These are phyloP conservation scores for Temnothorax curvispinosus DNA, from an alignment of 1,140 invertebrate genomes.

Conservation along the genomic window DNA sequence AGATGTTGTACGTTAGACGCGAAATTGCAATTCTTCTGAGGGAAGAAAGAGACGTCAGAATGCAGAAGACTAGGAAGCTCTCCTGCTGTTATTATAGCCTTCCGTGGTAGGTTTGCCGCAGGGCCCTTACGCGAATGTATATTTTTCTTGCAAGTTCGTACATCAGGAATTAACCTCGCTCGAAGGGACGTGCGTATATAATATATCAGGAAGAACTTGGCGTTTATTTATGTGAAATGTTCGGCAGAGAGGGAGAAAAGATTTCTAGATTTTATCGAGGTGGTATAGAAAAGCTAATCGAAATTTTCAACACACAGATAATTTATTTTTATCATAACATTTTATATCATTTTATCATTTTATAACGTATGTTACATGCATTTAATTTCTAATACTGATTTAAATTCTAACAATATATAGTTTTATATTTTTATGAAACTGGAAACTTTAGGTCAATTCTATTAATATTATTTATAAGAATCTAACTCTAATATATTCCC, in stretches of 20 bases:
- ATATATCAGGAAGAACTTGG: conserved; percentile 5
- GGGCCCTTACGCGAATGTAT: conserved; percentile 55
- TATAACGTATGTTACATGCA: not conserved
- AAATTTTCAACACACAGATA: not conserved
- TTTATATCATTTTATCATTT: not conserved
- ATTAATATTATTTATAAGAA: not conserved
- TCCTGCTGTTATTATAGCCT: conserved; percentile 62
- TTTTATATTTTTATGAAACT: not conserved
- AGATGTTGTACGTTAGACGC: not conserved
- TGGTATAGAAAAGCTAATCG: not conserved
- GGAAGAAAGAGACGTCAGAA: not conserved
- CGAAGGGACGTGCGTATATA: conserved; percentile 30
- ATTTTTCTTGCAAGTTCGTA: conserved; percentile 61
- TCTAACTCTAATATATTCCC: not conserved
- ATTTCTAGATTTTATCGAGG: not conserved
- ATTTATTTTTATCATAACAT: not conserved
- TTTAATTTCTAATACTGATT: not conserved
- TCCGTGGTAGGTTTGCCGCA: conserved; percentile 43
- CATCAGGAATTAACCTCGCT: conserved; percentile 57
- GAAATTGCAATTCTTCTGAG: not conserved
- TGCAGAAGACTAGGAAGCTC: conserved; percentile 46
- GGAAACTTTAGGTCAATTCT: not conserved
- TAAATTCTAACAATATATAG: not conserved
- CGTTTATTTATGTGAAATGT: not conserved
- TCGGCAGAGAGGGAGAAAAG: too few relatives aligned